Evolutionary conservation across 2,113 vertebrate species (phyloP), one percentile per base, ranked within the genome.

Genomic region (Brachirus orientalis): DNA sequence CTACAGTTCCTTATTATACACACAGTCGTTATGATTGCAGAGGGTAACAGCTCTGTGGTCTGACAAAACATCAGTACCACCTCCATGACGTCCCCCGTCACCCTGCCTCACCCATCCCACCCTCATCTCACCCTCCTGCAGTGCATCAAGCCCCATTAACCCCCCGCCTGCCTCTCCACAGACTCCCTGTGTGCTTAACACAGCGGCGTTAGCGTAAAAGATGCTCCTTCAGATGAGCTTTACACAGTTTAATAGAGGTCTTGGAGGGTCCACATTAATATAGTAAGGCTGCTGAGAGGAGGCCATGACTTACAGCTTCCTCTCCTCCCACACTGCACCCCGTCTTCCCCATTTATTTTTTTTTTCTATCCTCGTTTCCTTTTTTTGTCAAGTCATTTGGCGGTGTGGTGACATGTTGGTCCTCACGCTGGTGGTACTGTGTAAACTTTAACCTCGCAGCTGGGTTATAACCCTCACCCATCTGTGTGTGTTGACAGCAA

Each of bases 141-240:
- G 63, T 63, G 77, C 85, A 89, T 84, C 86, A 91, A 84, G 91
- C 87, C 86, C 92, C 92, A 95, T 95, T 94, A 95, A 94, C 93
- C 92, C 85, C 72, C 88, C 68, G 58, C 84, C 53, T 41, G 80
- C 90, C 91, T 93, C 93, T 93, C 92, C 79, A 86, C 87, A 86
- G 88, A 90, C 84, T 88, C 83, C 84, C 89, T 91, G 79, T 92
- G 93, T 93, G 92, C 92, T 94, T 95, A 93, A 92, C 87, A 78
- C 87, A 68, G 69, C 17, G 68, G 82, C 54, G 89, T 92, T 93
- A 92, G 90, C 90, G 86, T 94, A 86, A 91, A 90, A 78, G 77
- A 93, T 91, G 81, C 85, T 87, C 75, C 80, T 88, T 75, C 82
- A 91, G 79, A 90, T 89, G 90, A 90, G 89, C 91, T 93, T 92